phyloP scores from a whole-genome alignment of 2,888 invertebrate species.

The Bombylius major region DNA sequence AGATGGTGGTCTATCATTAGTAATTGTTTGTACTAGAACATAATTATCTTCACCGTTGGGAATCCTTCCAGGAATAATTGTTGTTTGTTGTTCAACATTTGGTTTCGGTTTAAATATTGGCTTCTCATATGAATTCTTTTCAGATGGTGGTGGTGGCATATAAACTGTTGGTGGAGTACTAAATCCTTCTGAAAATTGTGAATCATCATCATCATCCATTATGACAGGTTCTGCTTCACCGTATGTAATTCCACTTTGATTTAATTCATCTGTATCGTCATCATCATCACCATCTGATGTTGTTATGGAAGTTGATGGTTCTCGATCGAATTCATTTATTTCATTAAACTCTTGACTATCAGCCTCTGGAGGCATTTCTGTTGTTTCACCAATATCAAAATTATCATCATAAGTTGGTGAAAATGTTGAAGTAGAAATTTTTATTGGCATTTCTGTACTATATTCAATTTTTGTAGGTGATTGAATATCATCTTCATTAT shows the following conservation, averaged over 20 bases:
- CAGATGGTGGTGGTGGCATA: conserved; percentile 15
- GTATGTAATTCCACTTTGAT: conserved; percentile 47
- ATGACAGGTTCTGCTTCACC: conserved; percentile 51
- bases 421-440: conserved; percentile 20
- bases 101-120: conserved; percentile 47
- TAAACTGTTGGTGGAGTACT: conserved; percentile 34
- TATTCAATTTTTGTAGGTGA: conserved; percentile 14
- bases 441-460: conserved; percentile 30
- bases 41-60: conserved; percentile 40
- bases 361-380: background rate
- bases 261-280: conserved; percentile 19
- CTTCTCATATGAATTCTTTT: conserved; percentile 36
- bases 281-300: conserved; percentile 26
- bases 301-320: background rate
- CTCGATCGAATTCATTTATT: no score
- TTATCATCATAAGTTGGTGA: conserved; percentile 1
- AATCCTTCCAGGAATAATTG: conserved; percentile 33
- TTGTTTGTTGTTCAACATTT: conserved; percentile 18
- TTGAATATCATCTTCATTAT: background rate
- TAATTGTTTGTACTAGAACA: conserved; percentile 23
- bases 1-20: conserved; percentile 14
- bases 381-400: conserved; percentile 22
- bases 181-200: conserved; percentile 41
- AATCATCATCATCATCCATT: conserved; percentile 40
- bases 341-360: no score